Percentiles rank a stretch among this genome's conserved stretches.
phyloP scores from a whole-genome alignment of 2,888 invertebrate genomes.

The Noctua janthina region DNA sequence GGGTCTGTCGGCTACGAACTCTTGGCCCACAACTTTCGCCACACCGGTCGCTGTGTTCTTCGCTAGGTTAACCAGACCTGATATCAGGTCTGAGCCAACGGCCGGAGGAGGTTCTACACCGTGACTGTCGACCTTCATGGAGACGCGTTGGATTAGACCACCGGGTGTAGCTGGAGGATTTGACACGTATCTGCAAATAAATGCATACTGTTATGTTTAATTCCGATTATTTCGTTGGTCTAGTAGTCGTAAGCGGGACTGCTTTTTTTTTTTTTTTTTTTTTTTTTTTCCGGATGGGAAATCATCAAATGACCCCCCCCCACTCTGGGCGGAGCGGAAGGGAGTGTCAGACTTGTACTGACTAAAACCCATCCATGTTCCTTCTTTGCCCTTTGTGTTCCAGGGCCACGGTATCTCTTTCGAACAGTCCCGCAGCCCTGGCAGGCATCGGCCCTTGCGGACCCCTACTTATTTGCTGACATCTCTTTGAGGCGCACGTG shows the following conservation, averaged over 20 bases:
- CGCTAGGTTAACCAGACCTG: slow-evolving; percentile 32
- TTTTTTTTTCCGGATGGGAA: no score
- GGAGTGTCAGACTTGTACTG: no score
- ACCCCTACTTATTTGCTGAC: no score
- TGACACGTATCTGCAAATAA: slow-evolving; percentile 62
- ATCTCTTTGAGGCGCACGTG: no score
- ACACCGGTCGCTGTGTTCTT: slow-evolving; percentile 57
- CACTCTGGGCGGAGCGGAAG: no score
- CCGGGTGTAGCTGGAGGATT: slow-evolving; percentile 63
- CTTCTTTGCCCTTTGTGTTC: no score
- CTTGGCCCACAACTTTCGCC: slow-evolving; percentile 60
- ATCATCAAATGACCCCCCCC: no score
- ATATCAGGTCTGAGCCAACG: slow-evolving; percentile 12
- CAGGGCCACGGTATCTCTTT: no score
- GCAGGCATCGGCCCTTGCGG: no score
- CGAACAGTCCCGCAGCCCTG: no score
- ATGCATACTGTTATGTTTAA: not conserved
- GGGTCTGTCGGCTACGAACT: slow-evolving; percentile 71
- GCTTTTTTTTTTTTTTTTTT: no score
- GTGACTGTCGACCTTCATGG: slow-evolving; percentile 59
- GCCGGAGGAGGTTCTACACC: slow-evolving; percentile 59
- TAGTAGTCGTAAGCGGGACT: not conserved
- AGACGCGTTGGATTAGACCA: slow-evolving; percentile 61
- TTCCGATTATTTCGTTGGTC: not conserved
- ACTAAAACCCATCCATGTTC: no score